Percentiles rank a stretch among this genome's conserved stretches.
These are phyloP conservation scores for Encarsia formosa DNA, from an alignment of 2,888 invertebrate genomes.

Conservation along the genomic window DNA sequence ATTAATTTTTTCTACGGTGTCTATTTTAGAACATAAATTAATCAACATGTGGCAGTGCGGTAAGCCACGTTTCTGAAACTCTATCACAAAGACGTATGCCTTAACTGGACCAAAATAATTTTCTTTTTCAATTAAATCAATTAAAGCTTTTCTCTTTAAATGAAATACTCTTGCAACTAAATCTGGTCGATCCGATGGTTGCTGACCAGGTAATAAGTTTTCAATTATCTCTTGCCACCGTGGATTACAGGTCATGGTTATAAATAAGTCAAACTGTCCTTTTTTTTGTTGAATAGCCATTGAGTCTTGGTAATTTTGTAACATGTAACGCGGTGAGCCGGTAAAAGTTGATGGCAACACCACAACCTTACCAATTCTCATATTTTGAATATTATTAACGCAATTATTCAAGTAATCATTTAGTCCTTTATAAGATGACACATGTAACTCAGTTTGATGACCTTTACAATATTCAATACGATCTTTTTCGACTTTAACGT, in stretches of 20 bases:
- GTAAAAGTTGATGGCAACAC: conserved; percentile 29
- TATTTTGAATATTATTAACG: conserved; percentile 22
- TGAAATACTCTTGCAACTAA: conserved; percentile 19
- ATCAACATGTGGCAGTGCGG: conserved; percentile 29
- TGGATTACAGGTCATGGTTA: conserved; percentile 30
- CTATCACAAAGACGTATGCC: conserved; percentile 21
- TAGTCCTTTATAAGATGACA: conserved; percentile 21
- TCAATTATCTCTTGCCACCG: conserved; percentile 29
- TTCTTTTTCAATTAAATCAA: conserved; percentile 22
- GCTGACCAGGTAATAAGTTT: conserved; percentile 26
- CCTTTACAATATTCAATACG: conserved; percentile 15
- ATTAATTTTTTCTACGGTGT: conserved; percentile 18
- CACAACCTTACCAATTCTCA: conserved; percentile 32
- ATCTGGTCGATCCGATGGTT: conserved; percentile 28
- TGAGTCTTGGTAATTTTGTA: conserved; percentile 29
- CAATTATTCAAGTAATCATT: conserved; percentile 13
- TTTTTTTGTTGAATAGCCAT: conserved; percentile 28
- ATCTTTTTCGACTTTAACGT: conserved; percentile 23
- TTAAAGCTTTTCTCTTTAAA: conserved; percentile 15
- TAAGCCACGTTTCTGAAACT: conserved; percentile 26
- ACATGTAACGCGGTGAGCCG: conserved; percentile 29
- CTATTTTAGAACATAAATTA: conserved; percentile 23
- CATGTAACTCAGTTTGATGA: conserved; percentile 18
- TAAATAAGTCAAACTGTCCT: conserved; percentile 27
- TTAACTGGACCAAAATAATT: conserved; percentile 22